Evolutionary conservation across 2,888 invertebrate genomes (phyloP).

Genomic region (Osedax frankpressi): DNA sequence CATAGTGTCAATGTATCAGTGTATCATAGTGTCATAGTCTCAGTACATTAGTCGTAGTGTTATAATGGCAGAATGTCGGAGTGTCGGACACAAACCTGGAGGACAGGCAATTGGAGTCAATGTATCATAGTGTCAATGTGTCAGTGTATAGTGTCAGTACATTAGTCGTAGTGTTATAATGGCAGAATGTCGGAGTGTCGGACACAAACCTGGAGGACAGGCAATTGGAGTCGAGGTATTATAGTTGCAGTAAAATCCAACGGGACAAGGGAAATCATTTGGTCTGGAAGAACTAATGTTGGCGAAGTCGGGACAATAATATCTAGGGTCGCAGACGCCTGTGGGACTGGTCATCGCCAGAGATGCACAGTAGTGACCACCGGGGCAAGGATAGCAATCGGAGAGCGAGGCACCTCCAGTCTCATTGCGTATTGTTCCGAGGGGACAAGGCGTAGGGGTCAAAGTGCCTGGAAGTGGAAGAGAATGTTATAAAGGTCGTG

Average conservation of each 20-base stretch:
- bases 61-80: too few relatives aligned
- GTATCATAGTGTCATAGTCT: too few relatives aligned
- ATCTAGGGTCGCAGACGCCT: slow-evolving; percentile 37
- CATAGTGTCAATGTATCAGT: too few relatives aligned
- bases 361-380: slow-evolving; percentile 37
- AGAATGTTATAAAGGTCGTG: too few relatives aligned
- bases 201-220: slow-evolving; percentile 29
- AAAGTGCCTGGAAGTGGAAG: slow-evolving; percentile 20
- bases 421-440: slow-evolving; percentile 36
- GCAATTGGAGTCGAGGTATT: slow-evolving; percentile 31
- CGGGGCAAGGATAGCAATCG: slow-evolving; percentile 38
- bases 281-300: slow-evolving; percentile 18
- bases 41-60: too few relatives aligned
- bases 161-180: too few relatives aligned
- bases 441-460: slow-evolving; percentile 31
- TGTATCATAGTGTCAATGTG: too few relatives aligned
- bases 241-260: slow-evolving; percentile 37
- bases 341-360: slow-evolving; percentile 34
- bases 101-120: too few relatives aligned
- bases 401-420: slow-evolving; percentile 29
- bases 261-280: slow-evolving; percentile 29
- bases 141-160: too few relatives aligned
- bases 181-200: too few relatives aligned
- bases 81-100: too few relatives aligned
- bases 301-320: slow-evolving; percentile 35